Conservation (phyloP, 2,113 vertebrate genomes). For the Arothron firmamentum region DNA sequence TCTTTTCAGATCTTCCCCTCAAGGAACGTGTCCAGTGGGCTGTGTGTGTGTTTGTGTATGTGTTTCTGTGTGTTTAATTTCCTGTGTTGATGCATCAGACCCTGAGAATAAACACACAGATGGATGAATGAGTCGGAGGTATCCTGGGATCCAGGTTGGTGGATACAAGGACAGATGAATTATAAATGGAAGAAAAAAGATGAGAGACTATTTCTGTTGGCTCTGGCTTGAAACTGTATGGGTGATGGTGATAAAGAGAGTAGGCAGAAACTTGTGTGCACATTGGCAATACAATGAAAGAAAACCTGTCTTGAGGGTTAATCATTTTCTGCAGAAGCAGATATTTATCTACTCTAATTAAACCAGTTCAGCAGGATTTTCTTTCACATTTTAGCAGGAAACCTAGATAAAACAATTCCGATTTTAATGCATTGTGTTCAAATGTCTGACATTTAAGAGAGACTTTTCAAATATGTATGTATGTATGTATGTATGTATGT, state of each 20-base stretch:
- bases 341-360: not conserved
- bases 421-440: too few species aligned
- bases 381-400: too few species aligned
- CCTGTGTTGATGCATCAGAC: conserved; percentile 18
- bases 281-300: not conserved
- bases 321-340: not conserved
- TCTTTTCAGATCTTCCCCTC: not conserved
- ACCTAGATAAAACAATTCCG: too few species aligned
- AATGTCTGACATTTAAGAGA: too few species aligned
- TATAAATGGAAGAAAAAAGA: too few species aligned
- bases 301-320: not conserved
- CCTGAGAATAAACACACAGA: conserved; percentile 15
- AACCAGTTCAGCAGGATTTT: not conserved
- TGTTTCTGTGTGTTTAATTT: conserved; percentile 30
- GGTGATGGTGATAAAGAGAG: not conserved
- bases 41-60: too few species aligned
- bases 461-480: too few species aligned
- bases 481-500: too few species aligned
- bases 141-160: conserved; percentile 6
- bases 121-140: conserved; percentile 12
- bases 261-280: not conserved
- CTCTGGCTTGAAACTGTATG: conserved; percentile 1
- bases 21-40: not conserved
- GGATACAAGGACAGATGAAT: conserved; percentile 15
- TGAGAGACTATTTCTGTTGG: not conserved